Percentiles rank a stretch among this genome's conserved stretches.
phyloP scores from a whole-genome alignment of 30 jellyfish, hydroid and myxozoan genomes.

The Sanderia malayensis region DNA sequence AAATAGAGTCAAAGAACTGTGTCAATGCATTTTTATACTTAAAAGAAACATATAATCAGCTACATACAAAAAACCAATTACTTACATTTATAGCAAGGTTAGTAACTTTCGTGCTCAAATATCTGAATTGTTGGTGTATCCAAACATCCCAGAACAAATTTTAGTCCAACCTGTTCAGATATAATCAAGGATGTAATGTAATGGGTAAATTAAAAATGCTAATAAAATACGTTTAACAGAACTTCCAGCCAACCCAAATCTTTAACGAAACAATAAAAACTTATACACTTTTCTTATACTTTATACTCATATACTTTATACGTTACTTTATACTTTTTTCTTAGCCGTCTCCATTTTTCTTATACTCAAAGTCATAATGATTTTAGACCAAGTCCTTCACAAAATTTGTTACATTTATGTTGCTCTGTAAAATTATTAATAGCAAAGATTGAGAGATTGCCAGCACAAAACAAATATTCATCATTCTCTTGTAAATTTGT shows the following conservation, averaged over 20 bases:
- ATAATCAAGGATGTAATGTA: no score
- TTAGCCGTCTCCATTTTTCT: no score
- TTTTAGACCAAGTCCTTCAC: slow-evolving; percentile 13
- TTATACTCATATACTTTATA: no score
- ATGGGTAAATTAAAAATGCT: no score
- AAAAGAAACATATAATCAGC: slow-evolving; percentile 2
- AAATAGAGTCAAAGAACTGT: slow-evolving; percentile 15
- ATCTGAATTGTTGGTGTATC: no score
- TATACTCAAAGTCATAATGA: not conserved
- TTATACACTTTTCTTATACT: no score
- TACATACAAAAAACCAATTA: slow-evolving; percentile 2
- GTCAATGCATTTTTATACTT: slow-evolving; percentile 21
- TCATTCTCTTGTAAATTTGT: not conserved
- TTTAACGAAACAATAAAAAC: not conserved
- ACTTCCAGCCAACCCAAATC: slow-evolving; percentile 12
- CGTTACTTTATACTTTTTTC: no score
- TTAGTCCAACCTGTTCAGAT: no score
- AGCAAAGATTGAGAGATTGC: slow-evolving; percentile 10
- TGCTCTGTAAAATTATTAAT: slow-evolving; percentile 1
- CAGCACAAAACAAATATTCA: not conserved
- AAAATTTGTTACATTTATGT: slow-evolving; percentile 7
- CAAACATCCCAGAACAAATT: no score
- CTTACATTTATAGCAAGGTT: not conserved
- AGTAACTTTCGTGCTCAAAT: no score
- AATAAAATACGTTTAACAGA: not conserved